Base-by-base conservation (phyloP, 2,113 vertebrate species). In the Egretta garzetta region DNA sequence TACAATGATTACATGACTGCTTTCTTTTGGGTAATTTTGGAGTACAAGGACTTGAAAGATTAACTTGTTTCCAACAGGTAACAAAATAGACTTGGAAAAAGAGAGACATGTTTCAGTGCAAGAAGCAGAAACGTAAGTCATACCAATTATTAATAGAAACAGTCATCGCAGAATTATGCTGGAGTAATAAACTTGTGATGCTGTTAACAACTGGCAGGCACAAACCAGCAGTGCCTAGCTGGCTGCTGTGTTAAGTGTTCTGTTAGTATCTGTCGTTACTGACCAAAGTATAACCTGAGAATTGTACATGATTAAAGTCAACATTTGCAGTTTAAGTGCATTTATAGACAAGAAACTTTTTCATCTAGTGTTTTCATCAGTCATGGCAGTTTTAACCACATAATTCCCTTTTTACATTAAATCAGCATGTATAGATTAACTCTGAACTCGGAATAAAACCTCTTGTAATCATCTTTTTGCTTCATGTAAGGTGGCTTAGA, bases 1-100 rank as follows among this genome's bases (percentile, higher is more conserved):
- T 88, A 35, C 41, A 33, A 2, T 55, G 23, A 43, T 68, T 74
- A 21, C 9, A 6, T 49, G 21, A 56, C 27, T 82, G 32, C 32
- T 86, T 83, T 50, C 12, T 71, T 79, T 27, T 20, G n/a, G 14
- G 19, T 87, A 26, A 45, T 63, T 94, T 56, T 76, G 39, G 30
- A 82, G 10, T 55, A 59, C 16, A 20, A 59, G 74, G 18, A 24
- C 30, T 60, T 95, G 95, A 96, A 96, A 72, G 15, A 75, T 80
- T 74, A 64, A 41, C 72, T 64, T 97, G 30, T 95, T 82, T 94
- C 74, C 75, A 95, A 98, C 97, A 99, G 99, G 99, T 98, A 99
- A 99, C 97, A 99, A 99, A 99, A 99, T 99, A 88, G 99, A 99
- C 96, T 98, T 99, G 99, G 99, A 99, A 97, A 99, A 99, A 98